Base-by-base conservation (phyloP, 2,113 vertebrate species). In the Crotophaga sulcirostris region DNA sequence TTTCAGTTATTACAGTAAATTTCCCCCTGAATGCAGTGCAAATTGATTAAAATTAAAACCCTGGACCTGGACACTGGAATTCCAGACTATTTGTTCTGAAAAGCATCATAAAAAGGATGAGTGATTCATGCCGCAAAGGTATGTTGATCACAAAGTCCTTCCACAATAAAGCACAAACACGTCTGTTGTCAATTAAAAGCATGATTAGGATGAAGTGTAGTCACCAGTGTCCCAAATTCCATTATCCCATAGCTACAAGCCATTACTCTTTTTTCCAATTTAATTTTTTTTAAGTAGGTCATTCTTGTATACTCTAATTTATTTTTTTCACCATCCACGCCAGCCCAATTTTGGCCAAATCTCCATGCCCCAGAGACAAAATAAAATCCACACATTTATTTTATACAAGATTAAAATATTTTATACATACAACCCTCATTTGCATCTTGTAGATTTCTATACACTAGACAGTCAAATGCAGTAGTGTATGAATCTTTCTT, bases 251-350 rank as follows among this genome's bases (percentile, higher is more conserved):
- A 97, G 97, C 96, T 97, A 96, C 94, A 96, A 97, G 97, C 94
- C 96, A 97, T 97, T 97, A 97, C 92, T 97, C 84, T 95, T 97
- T 96, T 97, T 97, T 96, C 92, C 95, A 97, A 97, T 97, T 93
- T 97, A 97, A 97, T 97, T 97, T 97, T 80, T 98, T 96, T 96
- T 62, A 98, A 98, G 96, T 98, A 98, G 97, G 97, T 97, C 97
- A 97, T 94, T 96, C 95, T 92, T 94, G 64, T 78, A 76, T 52
- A 93, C 24, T 63, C 64, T 66, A 70, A 82, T 97, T 96, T 24
- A 0, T 68, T 92, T 87, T 87, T 54, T 72, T 95, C 4, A 4
- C 23, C 87, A 76, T 86, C 81, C 66, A 9, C 96, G 84, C 78
- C 94, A 97, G 89, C 21, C 77, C 75, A 95, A 73, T 78, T 97